Percentiles rank a stretch among this genome's conserved stretches.
Evolutionary conservation across 2,888 invertebrate species (phyloP).

Genomic region (Eucera pruinosa): DNA sequence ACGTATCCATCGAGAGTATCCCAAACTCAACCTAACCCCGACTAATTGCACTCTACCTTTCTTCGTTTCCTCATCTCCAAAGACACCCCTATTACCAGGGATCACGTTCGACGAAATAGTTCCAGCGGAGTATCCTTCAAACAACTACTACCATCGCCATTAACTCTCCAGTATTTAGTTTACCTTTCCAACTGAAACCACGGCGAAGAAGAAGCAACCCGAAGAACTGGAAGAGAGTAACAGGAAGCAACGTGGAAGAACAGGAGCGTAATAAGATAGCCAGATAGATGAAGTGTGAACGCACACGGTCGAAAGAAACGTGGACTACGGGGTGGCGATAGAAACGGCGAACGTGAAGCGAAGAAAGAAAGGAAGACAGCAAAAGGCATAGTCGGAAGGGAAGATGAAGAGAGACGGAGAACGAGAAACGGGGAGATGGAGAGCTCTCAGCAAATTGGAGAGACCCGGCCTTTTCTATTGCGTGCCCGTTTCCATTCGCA

Average conservation of each 20-base stretch:
- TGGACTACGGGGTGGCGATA: neutral
- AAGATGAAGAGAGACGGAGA: neutral
- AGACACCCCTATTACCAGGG: neutral
- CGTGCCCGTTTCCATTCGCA: constrained; percentile 68
- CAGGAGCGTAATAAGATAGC: constrained; percentile 56
- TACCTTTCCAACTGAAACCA: constrained; percentile 1
- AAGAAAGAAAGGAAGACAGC: neutral
- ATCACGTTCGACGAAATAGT: constrained; percentile 39
- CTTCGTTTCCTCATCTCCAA: neutral
- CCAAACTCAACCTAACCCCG: neutral
- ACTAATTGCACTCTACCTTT: constrained; percentile 24
- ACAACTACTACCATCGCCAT: constrained; percentile 50
- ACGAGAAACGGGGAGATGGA: constrained; percentile 54
- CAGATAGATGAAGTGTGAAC: constrained; percentile 50
- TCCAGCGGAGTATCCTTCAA: constrained; percentile 23
- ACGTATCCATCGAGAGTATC: constrained; percentile 7
- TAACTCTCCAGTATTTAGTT: constrained; percentile 64
- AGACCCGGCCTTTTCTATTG: constrained; percentile 73
- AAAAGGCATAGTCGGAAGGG: neutral
- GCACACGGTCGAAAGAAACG: constrained; percentile 8
- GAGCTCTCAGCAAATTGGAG: constrained; percentile 77
- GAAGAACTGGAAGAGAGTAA: neutral
- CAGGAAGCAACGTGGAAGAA: neutral
- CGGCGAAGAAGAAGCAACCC: neutral
- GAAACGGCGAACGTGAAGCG: neutral